Evolutionary conservation across 2,797 vertebrate genomes (phyloP).

Genomic region (Lophotriccus pileatus): DNA sequence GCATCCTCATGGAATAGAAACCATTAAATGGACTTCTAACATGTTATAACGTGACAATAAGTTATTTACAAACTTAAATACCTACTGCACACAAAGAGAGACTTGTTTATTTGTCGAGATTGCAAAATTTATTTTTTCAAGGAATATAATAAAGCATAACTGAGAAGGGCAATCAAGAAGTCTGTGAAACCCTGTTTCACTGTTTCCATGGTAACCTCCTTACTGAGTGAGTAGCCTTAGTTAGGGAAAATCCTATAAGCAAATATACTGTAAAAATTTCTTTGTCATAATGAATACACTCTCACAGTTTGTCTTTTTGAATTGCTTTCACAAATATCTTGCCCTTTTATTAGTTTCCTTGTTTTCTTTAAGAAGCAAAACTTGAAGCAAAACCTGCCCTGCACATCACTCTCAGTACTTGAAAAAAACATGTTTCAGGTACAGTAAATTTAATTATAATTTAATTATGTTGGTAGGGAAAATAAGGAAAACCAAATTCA

Average conservation of each 20-base stretch:
- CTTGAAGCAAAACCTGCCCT: not conserved
- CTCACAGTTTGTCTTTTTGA: not conserved
- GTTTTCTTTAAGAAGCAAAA: not conserved
- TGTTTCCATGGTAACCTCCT: constrained; percentile 61
- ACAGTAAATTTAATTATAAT: not conserved
- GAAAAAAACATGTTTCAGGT: not conserved
- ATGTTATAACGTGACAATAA: not conserved
- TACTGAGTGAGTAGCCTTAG: constrained; percentile 6
- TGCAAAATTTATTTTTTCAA: constrained; percentile 18
- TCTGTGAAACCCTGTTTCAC: not conserved
- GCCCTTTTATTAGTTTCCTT: not conserved
- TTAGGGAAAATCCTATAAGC: constrained; percentile 9
- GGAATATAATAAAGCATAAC: not conserved
- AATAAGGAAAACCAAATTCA: not conserved
- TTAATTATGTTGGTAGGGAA: not conserved
- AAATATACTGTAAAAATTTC: constrained; percentile 3
- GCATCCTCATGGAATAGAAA: not conserved
- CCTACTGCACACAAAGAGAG: not conserved
- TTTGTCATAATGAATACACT: not conserved
- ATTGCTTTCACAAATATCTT: not conserved
- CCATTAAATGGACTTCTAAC: not conserved
- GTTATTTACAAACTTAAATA: constrained; percentile 15
- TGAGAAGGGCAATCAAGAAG: constrained; percentile 14
- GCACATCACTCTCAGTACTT: not conserved
- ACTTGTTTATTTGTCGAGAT: not conserved